Evolutionary conservation across 2,797 vertebrate genomes (phyloP), one percentile per base, ranked within the genome.

Genomic region (Cottoperca gobio): DNA sequence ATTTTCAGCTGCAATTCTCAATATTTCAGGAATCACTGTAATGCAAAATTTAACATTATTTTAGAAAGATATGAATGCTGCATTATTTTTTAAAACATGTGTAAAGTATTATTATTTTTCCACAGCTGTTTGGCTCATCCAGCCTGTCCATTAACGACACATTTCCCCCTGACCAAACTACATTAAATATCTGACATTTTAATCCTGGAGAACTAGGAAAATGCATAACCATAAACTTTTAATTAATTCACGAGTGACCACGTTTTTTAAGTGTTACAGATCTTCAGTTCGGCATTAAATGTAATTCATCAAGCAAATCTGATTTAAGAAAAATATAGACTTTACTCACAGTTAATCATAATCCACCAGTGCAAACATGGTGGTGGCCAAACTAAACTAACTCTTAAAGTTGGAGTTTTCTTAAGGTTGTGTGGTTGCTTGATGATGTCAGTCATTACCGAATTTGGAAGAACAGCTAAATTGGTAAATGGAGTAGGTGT

Each of bases 401-500:
- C 23, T 31, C 5, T 40, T 45, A 24, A 64, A 59, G 8, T 39
- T 24, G 0, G 0, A 13, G n/a, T n/a, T 26, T 58, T 26, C 5
- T 14, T n/a, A 17, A 49, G 1, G 4, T 12, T 26, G 2, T n/a
- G 5, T 9, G 2, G 7, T n/a, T 24, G 5, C 4, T 26, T 9
- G 9, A 26, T 7, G 7, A 16, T 26, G 6, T 12, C 1, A 3
- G 19, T 23, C 6, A 26, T 1, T 5, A 39, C 53, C 57, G 45
- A 73, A 73, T 48, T 52, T 33, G 4, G 0, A 8, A 31, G 6
- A 52, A 1, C 0, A n/a, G 24, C 2, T 40, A 28, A 39, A 10
- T 9, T 5, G 24, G 0, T 42, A 1, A 53, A 49, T 0, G 0
- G 0, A 3, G 10, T 23, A 23, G 0, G 8, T 68, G 77, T n/a